Evolutionary conservation across 2,888 invertebrate genomes (phyloP).

Genomic region (Chloromyia formosa): DNA sequence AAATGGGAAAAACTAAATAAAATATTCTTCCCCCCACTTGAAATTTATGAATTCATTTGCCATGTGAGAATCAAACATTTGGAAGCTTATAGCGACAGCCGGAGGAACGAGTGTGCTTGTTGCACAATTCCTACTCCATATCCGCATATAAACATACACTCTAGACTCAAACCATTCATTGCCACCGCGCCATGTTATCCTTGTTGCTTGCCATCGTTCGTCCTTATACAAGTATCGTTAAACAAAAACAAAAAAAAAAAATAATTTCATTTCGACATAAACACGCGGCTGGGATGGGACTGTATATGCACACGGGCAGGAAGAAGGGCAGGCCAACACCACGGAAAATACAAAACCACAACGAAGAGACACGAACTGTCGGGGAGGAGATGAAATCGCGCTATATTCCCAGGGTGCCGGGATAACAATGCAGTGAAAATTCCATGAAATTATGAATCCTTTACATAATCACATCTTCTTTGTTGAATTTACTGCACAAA

Average conservation of each 20-base stretch:
- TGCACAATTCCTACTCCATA: conserved; percentile 22
- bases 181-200: background rate
- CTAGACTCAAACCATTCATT: conserved; percentile 17
- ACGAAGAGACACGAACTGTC: background rate
- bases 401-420: conserved; percentile 35
- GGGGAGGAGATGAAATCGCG: background rate
- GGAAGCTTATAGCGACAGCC: conserved; percentile 11
- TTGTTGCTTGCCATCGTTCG: conserved; percentile 1
- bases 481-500: conserved; percentile 46
- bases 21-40: conserved; percentile 45
- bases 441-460: conserved; percentile 49
- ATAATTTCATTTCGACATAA: conserved; percentile 33
- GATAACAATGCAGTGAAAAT: conserved; percentile 48
- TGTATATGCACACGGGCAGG: too few relatives aligned
- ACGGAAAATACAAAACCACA: background rate
- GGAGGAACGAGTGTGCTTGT: conserved; percentile 18
- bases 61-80: conserved; percentile 6
- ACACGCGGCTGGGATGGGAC: conserved; percentile 9
- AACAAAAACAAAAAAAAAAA: background rate
- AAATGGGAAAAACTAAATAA: conserved; percentile 1
- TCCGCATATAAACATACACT: conserved; percentile 27
- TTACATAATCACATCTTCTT: conserved; percentile 48
- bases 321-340: too few relatives aligned
- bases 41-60: conserved; percentile 20
- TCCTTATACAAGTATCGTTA: conserved; percentile 11